phyloP scores from a whole-genome alignment of 2,113 vertebrate genomes.

The Propithecus coquereli region DNA sequence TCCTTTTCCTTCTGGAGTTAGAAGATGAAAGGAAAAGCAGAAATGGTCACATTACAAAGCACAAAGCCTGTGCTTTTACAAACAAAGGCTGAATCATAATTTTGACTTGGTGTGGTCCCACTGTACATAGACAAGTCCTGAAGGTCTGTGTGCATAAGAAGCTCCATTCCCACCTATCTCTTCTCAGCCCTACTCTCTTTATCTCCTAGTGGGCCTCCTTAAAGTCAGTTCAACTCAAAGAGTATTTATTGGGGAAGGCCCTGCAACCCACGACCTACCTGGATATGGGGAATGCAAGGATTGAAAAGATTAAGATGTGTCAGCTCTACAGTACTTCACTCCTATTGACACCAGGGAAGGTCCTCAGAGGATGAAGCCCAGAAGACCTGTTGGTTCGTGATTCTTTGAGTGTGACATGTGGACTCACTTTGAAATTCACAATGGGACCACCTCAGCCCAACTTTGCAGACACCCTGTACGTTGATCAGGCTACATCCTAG shows the following conservation, averaged over 20 bases:
- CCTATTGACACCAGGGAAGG: background rate
- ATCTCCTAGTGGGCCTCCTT: background rate
- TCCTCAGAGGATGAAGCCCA: background rate
- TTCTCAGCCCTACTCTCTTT: background rate
- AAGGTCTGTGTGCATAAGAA: background rate
- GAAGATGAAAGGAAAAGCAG: conserved; percentile 1
- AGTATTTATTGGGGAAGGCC: background rate
- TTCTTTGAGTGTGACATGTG: background rate
- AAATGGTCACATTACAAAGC: background rate
- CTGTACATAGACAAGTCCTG: rapidly evolving
- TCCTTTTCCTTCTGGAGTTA: conserved; percentile 39
- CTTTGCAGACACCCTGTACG: background rate
- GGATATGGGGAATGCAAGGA: background rate
- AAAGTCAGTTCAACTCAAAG: background rate
- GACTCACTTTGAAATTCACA: background rate
- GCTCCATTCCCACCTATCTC: too few relatives aligned
- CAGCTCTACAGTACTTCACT: background rate
- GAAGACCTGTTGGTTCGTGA: rapidly evolving
- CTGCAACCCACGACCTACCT: background rate
- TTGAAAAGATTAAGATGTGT: background rate
- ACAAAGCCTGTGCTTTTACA: background rate
- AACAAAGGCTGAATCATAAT: background rate
- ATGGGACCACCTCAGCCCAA: background rate
- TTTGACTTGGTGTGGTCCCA: background rate
- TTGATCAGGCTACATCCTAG: background rate